Conservation (phyloP, 2,797 vertebrate species). For the Lepilemur septentrionalis region DNA sequence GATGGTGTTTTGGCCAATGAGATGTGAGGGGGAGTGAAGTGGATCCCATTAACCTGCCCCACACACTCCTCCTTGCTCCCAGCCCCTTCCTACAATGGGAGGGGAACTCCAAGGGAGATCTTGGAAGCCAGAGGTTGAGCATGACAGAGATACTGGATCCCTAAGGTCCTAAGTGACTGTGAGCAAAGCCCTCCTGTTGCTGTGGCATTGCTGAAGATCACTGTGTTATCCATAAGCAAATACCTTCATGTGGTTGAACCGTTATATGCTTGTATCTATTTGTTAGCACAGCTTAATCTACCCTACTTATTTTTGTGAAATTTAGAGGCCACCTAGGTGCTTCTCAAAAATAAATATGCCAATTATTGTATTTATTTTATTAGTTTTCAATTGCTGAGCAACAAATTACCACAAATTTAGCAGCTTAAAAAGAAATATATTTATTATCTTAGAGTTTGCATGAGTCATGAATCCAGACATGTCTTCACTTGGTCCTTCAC, state of each 20-base stretch:
- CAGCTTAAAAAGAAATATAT: neutral
- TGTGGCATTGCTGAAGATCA: neutral
- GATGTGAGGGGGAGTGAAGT: neutral
- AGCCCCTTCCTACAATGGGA: neutral
- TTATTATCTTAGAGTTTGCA: neutral
- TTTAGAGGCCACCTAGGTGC: neutral
- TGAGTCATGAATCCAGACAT: neutral
- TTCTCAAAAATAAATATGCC: neutral
- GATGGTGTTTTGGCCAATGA: neutral
- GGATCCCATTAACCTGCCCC: neutral
- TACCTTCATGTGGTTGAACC: neutral
- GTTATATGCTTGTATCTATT: neutral
- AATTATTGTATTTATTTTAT: neutral
- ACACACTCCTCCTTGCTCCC: neutral
- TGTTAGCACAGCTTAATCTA: neutral
- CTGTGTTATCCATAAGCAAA: neutral
- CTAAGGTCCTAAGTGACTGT: neutral
- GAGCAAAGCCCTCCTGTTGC: neutral
- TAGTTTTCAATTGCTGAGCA: neutral
- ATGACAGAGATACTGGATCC: fast-evolving
- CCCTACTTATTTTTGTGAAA: neutral
- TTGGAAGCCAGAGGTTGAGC: neutral
- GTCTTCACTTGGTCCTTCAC: neutral
- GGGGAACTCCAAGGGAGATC: neutral
- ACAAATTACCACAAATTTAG: neutral